Evolutionary conservation across 2,797 vertebrate species (phyloP), one percentile per base, ranked within the genome.

Genomic region (Falco peregrinus): DNA sequence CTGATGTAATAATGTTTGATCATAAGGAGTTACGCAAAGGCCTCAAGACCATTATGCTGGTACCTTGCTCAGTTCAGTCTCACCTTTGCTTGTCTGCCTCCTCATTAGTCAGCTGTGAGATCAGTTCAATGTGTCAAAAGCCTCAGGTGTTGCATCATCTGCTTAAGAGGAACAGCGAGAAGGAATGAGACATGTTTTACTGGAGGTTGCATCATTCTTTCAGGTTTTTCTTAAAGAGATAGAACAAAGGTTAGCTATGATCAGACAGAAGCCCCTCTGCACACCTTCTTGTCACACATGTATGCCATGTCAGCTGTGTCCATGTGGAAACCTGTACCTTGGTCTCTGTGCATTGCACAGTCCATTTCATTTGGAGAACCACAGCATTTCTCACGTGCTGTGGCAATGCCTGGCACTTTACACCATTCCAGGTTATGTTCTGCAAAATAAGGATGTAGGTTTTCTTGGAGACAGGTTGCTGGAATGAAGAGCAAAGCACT

Each of bases 301-400:
- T 13, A 29, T 2, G 2, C 9, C 11, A 10, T 5, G 2, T 31
- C 33, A 57, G 9, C n/a, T 69, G 28, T n/a, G n/a, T 35, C 35
- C 14, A 5, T 0, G 0, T 26, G 22, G 67, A 54, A 87, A 37
- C 10, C 19, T n/a, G 6, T n/a, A 45, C 3, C 17, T 68, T 6
- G 1, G 21, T 28, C 65, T 59, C 31, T 41, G 21, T 28, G 69
- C 24, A 6, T 37, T 47, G 25, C 20, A 63, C 20, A 20, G 31
- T 19, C 13, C 24, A 2, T 50, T 83, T 73, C 9, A 1, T 12
- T 8, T 47, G 18, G 31, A 78, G 26, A 90, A 59, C 45, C 25
- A 41, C 57, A 80, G 19, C 1, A 8, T 43, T 80, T 93, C 39
- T 70, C 31, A 8, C 17, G 7, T 50, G n/a, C 16, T 5, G 1